These are phyloP conservation scores for Nomada ferruginata DNA, from an alignment of 2,888 invertebrate species.

Conservation along the genomic window DNA sequence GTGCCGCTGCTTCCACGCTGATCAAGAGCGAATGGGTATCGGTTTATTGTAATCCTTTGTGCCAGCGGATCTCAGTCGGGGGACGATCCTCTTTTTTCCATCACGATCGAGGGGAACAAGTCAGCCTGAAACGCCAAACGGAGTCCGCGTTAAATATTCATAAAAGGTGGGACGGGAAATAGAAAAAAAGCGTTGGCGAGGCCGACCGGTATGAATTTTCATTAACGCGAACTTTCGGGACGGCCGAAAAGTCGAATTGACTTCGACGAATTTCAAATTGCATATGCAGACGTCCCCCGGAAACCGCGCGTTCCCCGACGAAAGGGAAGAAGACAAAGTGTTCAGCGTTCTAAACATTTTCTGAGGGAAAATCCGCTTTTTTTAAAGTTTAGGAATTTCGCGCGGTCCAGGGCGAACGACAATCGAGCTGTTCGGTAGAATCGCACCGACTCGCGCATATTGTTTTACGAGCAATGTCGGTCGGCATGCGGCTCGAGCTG, in stretches of 20 bases:
- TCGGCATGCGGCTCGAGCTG: conserved; percentile 43
- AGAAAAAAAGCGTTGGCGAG: background rate
- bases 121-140: conserved; percentile 35
- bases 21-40: conserved; percentile 67
- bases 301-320: conserved; percentile 1
- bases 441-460: conserved; percentile 39
- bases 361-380: background rate
- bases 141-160: conserved; percentile 54
- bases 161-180: conserved; percentile 1
- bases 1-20: conserved; percentile 51
- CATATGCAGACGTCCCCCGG: background rate
- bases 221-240: conserved; percentile 57
- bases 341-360: too few relatives aligned
- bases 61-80: conserved; percentile 35
- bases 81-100: background rate
- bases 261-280: conserved; percentile 55
- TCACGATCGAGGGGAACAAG: conserved; percentile 18
- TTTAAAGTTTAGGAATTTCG: too few relatives aligned
- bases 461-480: conserved; percentile 57
- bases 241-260: conserved; percentile 50
- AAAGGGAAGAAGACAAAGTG: too few relatives aligned
- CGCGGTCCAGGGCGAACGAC: too few relatives aligned
- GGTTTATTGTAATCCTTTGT: conserved; percentile 65
- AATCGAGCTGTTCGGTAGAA: too few relatives aligned
- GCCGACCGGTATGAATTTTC: conserved; percentile 59